Conservation (phyloP, 2,113 vertebrate species). For the Uria aalge region DNA sequence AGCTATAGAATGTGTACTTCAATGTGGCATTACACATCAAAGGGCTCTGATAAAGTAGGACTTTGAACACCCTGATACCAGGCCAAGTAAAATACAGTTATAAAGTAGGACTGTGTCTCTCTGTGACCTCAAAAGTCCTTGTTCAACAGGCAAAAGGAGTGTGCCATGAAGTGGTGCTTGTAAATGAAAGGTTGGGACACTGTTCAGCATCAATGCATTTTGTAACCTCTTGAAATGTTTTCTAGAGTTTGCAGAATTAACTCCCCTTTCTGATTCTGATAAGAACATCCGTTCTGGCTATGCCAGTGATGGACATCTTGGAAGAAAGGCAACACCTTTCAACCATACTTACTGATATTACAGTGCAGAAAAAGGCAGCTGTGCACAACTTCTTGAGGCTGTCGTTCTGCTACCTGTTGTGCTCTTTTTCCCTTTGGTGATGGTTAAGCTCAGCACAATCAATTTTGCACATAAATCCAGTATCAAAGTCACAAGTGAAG, state of each 20-base stretch:
- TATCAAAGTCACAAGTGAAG: background rate
- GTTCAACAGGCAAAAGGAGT: background rate
- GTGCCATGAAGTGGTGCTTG: background rate
- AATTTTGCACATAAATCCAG: background rate
- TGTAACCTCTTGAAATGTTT: background rate
- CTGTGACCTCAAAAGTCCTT: background rate
- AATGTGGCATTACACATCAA: constrained; percentile 13
- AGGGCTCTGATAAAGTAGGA: background rate
- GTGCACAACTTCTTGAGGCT: background rate
- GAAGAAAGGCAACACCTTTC: background rate
- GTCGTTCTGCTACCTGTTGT: background rate
- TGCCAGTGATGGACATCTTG: background rate
- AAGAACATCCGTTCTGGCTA: background rate
- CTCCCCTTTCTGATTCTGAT: background rate
- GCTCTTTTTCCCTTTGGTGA: background rate
- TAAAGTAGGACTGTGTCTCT: background rate
- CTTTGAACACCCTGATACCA: background rate
- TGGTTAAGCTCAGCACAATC: background rate
- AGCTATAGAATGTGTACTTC: background rate
- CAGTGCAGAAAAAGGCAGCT: background rate
- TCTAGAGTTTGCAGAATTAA: background rate
- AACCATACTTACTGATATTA: background rate
- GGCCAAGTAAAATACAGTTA: background rate
- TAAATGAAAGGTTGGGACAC: background rate
- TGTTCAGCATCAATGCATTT: background rate